Conservation (phyloP, 2,113 vertebrate genomes). For the Siphamia tubifer region DNA sequence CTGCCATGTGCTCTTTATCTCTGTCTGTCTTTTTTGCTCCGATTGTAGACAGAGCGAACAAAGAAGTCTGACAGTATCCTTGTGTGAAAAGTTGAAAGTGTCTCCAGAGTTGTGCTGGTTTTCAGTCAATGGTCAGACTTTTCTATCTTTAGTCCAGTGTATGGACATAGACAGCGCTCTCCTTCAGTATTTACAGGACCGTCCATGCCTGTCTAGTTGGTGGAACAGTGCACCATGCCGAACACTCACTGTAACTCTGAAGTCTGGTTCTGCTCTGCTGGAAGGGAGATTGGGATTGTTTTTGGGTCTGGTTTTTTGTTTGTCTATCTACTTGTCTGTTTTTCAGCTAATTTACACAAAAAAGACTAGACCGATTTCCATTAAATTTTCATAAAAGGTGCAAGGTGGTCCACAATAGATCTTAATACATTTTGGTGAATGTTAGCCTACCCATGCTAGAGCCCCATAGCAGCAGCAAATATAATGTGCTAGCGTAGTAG, state of each 20-base stretch:
- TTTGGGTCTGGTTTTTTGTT: too few relatives aligned
- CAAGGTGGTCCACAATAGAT: too few relatives aligned
- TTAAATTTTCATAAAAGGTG: too few relatives aligned
- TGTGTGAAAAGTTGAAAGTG: background rate
- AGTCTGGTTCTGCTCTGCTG: conserved; percentile 32
- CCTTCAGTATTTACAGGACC: background rate
- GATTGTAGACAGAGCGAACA: background rate
- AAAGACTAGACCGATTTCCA: too few relatives aligned
- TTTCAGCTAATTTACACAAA: too few relatives aligned
- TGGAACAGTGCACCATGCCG: conserved; percentile 25
- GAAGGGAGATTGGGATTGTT: too few relatives aligned
- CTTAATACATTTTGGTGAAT: too few relatives aligned
- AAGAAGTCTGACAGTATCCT: background rate
- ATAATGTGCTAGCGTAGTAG: too few relatives aligned
- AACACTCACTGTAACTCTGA: too few relatives aligned
- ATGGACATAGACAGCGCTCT: background rate
- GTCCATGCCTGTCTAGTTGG: background rate
- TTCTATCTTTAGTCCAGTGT: conserved; percentile 14
- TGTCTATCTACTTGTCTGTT: too few relatives aligned
- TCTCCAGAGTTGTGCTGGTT: background rate
- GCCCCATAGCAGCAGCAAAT: too few relatives aligned
- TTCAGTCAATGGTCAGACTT: conserved; percentile 7
- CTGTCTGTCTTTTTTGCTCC: background rate
- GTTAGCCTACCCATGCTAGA: too few relatives aligned
- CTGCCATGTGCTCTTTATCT: background rate